phyloP scores from a whole-genome alignment of 1,140 invertebrate species.

The Rhopalosiphum maidis region DNA sequence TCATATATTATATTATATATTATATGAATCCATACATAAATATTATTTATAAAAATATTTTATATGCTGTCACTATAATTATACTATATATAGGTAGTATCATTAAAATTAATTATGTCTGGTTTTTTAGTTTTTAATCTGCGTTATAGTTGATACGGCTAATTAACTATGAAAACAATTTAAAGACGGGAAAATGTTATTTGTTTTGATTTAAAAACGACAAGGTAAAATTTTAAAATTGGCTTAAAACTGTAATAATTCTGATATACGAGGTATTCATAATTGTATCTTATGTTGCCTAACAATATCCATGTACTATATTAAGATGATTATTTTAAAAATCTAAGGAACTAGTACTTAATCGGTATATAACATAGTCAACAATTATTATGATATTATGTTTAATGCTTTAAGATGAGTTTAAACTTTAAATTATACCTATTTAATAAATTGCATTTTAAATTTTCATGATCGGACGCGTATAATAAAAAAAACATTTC shows the following conservation, averaged over 20 bases:
- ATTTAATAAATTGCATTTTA: not conserved
- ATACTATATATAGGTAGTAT: not conserved
- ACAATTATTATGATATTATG: not conserved
- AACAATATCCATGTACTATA: not conserved
- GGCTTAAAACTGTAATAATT: not conserved
- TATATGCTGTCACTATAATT: not conserved
- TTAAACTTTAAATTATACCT: not conserved
- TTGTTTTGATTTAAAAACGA: not conserved
- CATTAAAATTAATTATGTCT: constrained; percentile 4
- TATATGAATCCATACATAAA: not conserved
- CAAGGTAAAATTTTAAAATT: not conserved
- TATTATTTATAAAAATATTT: constrained; percentile 10
- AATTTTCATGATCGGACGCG: not conserved
- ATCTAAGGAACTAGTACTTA: not conserved
- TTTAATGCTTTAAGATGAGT: not conserved
- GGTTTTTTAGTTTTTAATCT: not conserved
- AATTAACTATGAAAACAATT: not conserved
- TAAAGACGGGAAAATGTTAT: not conserved
- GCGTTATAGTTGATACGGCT: not conserved
- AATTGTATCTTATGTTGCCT: not conserved
- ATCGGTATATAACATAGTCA: no score
- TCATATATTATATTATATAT: not conserved
- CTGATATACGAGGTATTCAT: not conserved
- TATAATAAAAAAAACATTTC: not conserved
- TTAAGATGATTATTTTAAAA: no score